Evolutionary conservation across 2,113 vertebrate species (phyloP), one percentile per base, ranked within the genome.

Genomic region (Pyrgilauda ruficollis): DNA sequence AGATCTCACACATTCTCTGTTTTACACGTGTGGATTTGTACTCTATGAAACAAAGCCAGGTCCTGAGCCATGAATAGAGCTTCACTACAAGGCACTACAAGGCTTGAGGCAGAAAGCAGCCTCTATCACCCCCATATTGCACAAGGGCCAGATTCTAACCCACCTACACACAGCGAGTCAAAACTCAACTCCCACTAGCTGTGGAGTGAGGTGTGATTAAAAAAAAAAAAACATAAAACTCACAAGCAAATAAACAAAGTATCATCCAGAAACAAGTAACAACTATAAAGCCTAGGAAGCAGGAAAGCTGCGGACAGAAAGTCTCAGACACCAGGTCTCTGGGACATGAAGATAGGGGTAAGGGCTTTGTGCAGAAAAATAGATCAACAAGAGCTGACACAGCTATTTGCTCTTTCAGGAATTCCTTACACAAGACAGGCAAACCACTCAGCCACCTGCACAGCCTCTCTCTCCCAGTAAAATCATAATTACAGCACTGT

Each of bases 111-210:
- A 84, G 59, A 88, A 87, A 74, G 26, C 69, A 87, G 78, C 66
- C 46, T 81, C 68, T 69, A 47, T 33, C 26, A 8, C 30, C 50
- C 27, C 18, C 22, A 33, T 35, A 66, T 64, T 75, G 88, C 74
- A 72, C 75, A 66, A 93, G 78, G 81, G 75, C 43, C 78, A 87
- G 46, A 90, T 87, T 83, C 90, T 87, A 87, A 73, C 37, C 82
- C 78, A 87, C 84, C 79, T n/a, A 94, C 91, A 90, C 63, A 35
- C 30, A 67, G 35, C 2, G 0, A 80, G 72, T 28, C 70, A 79
- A 95, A 95, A 82, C 55, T 35, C 59, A 79, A 8, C 63, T 94
- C 78, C 75, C 74, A 66, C 63, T 52, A 50, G 55, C 73, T 81
- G 43, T 47, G 47, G 62, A 85, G 53, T 27, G 76, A 91, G 49